Percentiles rank a stretch among this genome's conserved stretches.
phyloP scores from a whole-genome alignment of 1,140 invertebrate genomes.

The Andrena cerasifolii region DNA sequence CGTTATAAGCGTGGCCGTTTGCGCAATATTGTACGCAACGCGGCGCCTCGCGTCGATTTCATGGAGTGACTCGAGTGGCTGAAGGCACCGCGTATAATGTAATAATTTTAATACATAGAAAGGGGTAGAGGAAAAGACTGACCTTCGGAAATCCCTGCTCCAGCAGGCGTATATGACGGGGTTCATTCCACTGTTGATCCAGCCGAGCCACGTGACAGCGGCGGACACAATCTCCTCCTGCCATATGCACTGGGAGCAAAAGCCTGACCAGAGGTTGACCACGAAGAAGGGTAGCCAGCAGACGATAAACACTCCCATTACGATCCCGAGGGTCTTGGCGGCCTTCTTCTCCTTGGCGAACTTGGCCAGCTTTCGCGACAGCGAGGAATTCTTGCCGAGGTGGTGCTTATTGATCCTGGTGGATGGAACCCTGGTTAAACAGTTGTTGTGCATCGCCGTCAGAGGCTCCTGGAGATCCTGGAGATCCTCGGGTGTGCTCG shows the following conservation, averaged over 20 bases:
- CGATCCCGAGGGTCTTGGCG: slow-evolving; percentile 96
- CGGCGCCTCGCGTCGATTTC: no score
- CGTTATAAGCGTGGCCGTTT: not conserved
- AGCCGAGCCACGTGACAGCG: slow-evolving; percentile 98
- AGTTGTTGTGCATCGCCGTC: slow-evolving; percentile 89
- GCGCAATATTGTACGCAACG: not conserved
- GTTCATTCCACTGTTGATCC: slow-evolving; percentile 99
- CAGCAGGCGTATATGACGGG: slow-evolving; percentile 98
- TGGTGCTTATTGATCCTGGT: slow-evolving; percentile 80
- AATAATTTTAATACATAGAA: no score
- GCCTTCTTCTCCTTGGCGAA: slow-evolving; percentile 98
- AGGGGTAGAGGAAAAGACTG: no score
- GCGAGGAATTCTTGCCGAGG: slow-evolving; percentile 92
- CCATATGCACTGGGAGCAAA: slow-evolving; percentile 93
- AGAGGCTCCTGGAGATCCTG: slow-evolving; percentile 87
- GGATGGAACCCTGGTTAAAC: slow-evolving; percentile 85
- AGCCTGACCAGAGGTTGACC: slow-evolving; percentile 95
- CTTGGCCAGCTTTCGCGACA: slow-evolving; percentile 94
- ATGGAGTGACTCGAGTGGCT: no score
- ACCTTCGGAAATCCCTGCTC: slow-evolving; percentile 97
- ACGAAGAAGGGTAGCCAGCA: slow-evolving; percentile 99
- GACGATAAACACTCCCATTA: slow-evolving; percentile 99
- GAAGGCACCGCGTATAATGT: no score
- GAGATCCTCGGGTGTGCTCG: slow-evolving; percentile 86
- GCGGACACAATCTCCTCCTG: slow-evolving; percentile 95